Evolutionary conservation across 2,888 invertebrate genomes (phyloP).

Genomic region (Microctonus brassicae): DNA sequence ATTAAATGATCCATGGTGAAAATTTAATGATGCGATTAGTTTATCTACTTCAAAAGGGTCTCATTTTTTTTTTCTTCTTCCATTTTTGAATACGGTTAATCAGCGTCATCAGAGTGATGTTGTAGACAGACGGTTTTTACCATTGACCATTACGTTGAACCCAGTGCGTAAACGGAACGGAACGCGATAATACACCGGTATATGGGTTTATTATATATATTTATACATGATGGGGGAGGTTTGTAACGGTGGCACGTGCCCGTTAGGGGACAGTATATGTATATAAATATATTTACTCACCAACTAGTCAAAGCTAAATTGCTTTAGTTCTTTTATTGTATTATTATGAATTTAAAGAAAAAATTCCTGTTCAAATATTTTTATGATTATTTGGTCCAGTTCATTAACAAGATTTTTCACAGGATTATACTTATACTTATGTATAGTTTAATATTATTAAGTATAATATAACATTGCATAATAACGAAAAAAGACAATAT

Average conservation of each 20-base stretch:
- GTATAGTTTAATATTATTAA: too few relatives aligned
- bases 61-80: too few relatives aligned
- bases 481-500: too few relatives aligned
- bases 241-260: slow-evolving; percentile 61
- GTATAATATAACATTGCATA: too few relatives aligned
- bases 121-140: not conserved
- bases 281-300: slow-evolving; percentile 40
- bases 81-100: not conserved
- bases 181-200: not conserved
- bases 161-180: slow-evolving; percentile 7
- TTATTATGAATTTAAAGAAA: not conserved
- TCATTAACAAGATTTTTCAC: too few relatives aligned
- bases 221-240: slow-evolving; percentile 37
- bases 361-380: not conserved
- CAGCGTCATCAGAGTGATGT: not conserved
- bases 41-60: not conserved
- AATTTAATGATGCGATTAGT: not conserved
- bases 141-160: not conserved
- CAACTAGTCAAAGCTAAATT: not conserved
- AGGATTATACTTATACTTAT: too few relatives aligned
- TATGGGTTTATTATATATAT: not conserved
- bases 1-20: not conserved
- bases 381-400: not conserved
- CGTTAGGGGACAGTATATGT: slow-evolving; percentile 49
- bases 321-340: not conserved